These are phyloP conservation scores for Poecilia wingei DNA, from an alignment of 2,797 vertebrate genomes.

Conservation along the genomic window DNA sequence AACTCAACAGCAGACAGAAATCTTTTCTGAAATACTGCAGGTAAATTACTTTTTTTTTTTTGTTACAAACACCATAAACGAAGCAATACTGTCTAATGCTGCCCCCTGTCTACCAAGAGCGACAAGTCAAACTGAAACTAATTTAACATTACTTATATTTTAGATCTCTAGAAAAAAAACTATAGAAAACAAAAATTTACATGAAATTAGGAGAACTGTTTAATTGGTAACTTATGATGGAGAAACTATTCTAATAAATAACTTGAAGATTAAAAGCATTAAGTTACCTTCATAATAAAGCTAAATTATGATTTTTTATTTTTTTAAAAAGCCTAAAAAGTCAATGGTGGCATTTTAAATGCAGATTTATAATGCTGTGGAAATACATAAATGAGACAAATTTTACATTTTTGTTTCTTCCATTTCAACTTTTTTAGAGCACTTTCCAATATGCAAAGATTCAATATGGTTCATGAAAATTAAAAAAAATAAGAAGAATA, in stretches of 20 bases:
- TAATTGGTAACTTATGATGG: not conserved
- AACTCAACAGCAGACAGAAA: not conserved
- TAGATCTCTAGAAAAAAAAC: not conserved
- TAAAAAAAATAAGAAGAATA: not conserved
- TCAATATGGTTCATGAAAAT: not conserved
- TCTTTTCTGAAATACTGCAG: constrained; percentile 24
- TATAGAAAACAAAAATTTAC: not conserved
- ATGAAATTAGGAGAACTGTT: not conserved
- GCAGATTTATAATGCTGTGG: not conserved
- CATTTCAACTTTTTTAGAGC: not conserved
- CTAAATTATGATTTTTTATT: not conserved
- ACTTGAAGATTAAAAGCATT: not conserved
- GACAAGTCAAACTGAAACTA: constrained; percentile 19
- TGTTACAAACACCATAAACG: constrained; percentile 13
- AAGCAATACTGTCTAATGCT: constrained; percentile 74
- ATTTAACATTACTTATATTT: constrained; percentile 9
- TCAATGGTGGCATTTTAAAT: not conserved
- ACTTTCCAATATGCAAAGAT: not conserved
- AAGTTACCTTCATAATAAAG: not conserved
- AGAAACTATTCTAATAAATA: not conserved
- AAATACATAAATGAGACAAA: not conserved
- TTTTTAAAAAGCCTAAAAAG: not conserved
- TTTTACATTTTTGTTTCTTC: not conserved
- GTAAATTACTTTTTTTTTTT: constrained; percentile 25
- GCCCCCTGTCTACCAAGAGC: constrained; percentile 78